Evolutionary conservation across 2,888 invertebrate genomes (phyloP), one percentile per base, ranked within the genome.

Genomic region (Papilio gigon): DNA sequence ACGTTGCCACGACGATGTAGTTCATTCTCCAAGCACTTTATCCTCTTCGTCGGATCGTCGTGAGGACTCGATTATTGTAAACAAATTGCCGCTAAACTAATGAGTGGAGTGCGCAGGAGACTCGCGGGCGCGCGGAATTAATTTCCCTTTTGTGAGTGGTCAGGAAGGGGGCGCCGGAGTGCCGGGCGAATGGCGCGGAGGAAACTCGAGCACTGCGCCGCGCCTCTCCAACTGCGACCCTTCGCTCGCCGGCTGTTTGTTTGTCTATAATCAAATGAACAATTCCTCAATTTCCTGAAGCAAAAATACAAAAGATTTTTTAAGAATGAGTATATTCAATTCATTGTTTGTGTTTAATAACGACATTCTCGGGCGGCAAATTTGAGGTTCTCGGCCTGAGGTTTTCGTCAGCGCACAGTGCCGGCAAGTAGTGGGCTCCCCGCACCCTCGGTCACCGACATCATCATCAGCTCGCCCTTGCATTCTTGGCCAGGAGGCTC

Each of bases 211-310:
- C 53, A 56, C 2, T 27, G 53, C 27, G 14, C 2, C 53, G 50
- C 14, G 27, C 27, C 53, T 27, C 9, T 27, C 30, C 14, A 30
- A 56, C 53, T 17, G 9, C n/a, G 53, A 14, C 53, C 53, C 53
- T 27, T 53, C 25, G 8, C 25, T 56, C 30, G 53, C 30, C 27
- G 53, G 30, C 30, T 25, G 30, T 56, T 56, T 53, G 30, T 56
- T 30, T 56, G 30, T 56, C 53, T 56, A 30, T 30, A 17, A 30
- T 56, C 53, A 56, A 56, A 30, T 56, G 53, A 56, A 56, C 27
- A 56, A 56, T 56, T 56, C 53, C n/a, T 56, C 53, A 56, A 56
- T 56, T 56, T 56, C 53, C 53, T 17, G 53, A 17, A 30, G 9
- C 8, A 9, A 30, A 17, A 56, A 30, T 56, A 56, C 53, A 56